Percentiles rank a stretch among this genome's conserved stretches.
These are phyloP conservation scores for Brenthis hecate DNA, from an alignment of 2,888 invertebrate genomes.

Conservation along the genomic window DNA sequence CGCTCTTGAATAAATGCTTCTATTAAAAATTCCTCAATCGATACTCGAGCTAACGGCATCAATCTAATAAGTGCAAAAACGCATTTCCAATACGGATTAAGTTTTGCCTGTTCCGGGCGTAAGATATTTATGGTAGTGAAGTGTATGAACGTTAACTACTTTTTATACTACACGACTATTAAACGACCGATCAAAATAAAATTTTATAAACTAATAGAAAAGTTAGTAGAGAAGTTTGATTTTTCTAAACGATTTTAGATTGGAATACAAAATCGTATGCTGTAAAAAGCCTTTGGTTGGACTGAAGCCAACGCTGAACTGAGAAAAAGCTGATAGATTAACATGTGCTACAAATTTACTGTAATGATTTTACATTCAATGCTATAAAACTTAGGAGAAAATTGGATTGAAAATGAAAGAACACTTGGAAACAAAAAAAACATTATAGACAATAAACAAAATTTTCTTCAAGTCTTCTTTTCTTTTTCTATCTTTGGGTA, in stretches of 20 bases:
- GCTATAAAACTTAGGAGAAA: slow-evolving; percentile 12
- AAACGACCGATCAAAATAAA: not conserved
- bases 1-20: no score
- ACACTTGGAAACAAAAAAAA: not conserved
- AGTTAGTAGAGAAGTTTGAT: not conserved
- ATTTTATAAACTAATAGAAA: not conserved
- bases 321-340: slow-evolving; percentile 33
- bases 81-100: slow-evolving; percentile 27
- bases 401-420: slow-evolving; percentile 3
- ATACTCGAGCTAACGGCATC: slow-evolving; percentile 19
- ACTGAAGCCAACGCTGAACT: slow-evolving; percentile 23
- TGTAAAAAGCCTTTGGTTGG: slow-evolving; percentile 15
- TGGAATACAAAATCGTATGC: not conserved
- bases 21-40: slow-evolving; percentile 8
- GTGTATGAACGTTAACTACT: slow-evolving; percentile 3
- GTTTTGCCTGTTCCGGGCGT: slow-evolving; percentile 29
- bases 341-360: slow-evolving; percentile 30
- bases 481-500: no score
- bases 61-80: slow-evolving; percentile 24
- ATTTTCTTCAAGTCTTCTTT: no score
- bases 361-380: slow-evolving; percentile 28
- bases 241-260: not conserved
- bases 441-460: no score
- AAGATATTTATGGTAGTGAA: slow-evolving; percentile 27
- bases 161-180: slow-evolving; percentile 7